These are phyloP conservation scores for Myotis lucifugus DNA, from an alignment of 2,113 vertebrate species.

Conservation along the genomic window DNA sequence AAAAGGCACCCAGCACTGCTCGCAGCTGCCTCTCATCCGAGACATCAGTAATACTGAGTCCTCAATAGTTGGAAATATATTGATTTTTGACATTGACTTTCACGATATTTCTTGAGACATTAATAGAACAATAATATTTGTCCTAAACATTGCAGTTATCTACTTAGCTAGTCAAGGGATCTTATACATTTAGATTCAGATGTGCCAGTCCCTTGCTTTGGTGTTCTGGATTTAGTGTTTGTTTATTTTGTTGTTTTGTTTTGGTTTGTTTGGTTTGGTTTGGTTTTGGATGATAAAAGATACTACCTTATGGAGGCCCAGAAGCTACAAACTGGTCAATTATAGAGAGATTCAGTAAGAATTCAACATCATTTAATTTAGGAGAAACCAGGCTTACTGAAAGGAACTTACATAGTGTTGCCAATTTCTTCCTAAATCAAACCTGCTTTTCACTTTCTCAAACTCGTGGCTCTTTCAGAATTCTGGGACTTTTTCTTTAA, in stretches of 20 bases:
- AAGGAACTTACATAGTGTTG: neutral
- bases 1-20: neutral
- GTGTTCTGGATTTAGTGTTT: neutral
- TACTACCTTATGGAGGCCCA: neutral
- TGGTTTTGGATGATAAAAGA: neutral
- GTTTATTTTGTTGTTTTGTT: neutral
- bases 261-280: neutral
- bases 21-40: neutral
- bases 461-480: neutral
- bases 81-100: neutral
- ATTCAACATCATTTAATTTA: neutral
- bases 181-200: neutral
- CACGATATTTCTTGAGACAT: neutral
- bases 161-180: neutral
- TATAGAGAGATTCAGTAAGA: neutral
- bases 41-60: neutral
- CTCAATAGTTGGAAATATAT: neutral
- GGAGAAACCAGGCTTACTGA: neutral
- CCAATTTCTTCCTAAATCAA: conserved; percentile 19
- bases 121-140: neutral
- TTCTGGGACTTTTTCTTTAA: neutral
- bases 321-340: neutral
- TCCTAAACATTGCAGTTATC: neutral
- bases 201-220: neutral
- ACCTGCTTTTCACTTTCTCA: conserved; percentile 29